Evolutionary conservation across 2,797 vertebrate genomes (phyloP), one percentile per base, ranked within the genome.

Genomic region (Eptatretus atami): DNA sequence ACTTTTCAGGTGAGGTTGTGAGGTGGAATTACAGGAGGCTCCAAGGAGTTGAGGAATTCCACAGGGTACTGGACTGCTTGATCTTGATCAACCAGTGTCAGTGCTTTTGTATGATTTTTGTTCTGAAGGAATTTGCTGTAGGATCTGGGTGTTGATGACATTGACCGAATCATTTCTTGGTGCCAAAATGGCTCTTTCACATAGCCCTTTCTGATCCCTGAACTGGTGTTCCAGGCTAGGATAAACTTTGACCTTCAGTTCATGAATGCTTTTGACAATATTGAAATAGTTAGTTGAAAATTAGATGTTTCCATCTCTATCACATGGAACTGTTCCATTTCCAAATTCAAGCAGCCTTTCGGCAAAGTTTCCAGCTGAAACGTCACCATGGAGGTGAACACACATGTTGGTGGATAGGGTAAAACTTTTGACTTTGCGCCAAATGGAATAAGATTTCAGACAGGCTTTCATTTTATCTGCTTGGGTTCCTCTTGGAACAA

Each of bases 151-250:
- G 15, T 57, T 57, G 54, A 57, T 57, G 13, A 3, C 15, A 15
- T 57, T 13, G 15, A 57, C 54, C 13, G 54, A 13, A 57, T 57
- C 54, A 57, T 57, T 57, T 57, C 54, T 57, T 57, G 54, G 54
- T 14, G 13, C 54, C 54, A 57, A 57, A 57, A 57, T 57, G 54
- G 54, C 54, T 19, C 19, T 19, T 19, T 19, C 19, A 19, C 19
- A 19, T 19, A 19, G 19, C 19, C 19, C 2, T 19, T 15, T 15
- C 15, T 15, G 13, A 57, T 57, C 54, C 15, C 15, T 13, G 15
- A 57, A 57, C 13, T 57, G 54, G 13, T 57, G 54, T 57, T 57
- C 13, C 54, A 57, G 13, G 54, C 6, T 57, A 14, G 54, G 54
- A 15, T 57, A 5, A 13, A 57, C 54, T 57, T 57, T 57, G 13